These are phyloP conservation scores for Rhodinocichla rosea DNA, from an alignment of 2,113 vertebrate species.

Conservation along the genomic window DNA sequence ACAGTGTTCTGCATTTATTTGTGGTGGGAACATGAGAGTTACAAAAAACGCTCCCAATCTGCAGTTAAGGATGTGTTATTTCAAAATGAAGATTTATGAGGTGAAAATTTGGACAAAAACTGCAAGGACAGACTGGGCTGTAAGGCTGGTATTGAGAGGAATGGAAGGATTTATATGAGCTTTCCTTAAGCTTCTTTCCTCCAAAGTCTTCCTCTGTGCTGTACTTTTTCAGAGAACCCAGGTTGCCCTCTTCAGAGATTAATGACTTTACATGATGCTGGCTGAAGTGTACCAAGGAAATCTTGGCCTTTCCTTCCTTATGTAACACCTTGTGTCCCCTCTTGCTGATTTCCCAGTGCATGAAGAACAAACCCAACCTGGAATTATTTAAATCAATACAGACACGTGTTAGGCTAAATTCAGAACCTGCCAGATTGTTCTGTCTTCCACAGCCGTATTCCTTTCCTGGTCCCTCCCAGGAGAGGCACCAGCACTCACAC, in stretches of 20 bases:
- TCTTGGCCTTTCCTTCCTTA: not conserved
- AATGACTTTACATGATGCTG: not conserved
- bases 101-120: not conserved
- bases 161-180: not conserved
- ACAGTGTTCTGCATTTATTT: not conserved
- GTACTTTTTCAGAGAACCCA: not conserved
- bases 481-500: not conserved
- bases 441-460: rapidly evolving
- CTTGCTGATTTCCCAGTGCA: not conserved
- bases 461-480: not conserved
- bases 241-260: not conserved
- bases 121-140: not conserved
- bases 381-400: not conserved
- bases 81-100: not conserved
- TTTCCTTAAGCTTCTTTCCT: not conserved
- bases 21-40: not conserved
- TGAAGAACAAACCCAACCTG: not conserved
- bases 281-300: not conserved
- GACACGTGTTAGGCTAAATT: not conserved
- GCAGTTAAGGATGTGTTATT: not conserved
- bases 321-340: not conserved
- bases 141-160: not conserved
- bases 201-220: not conserved
- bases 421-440: not conserved
- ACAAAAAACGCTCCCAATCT: not conserved